Conservation (phyloP, 1,140 invertebrate genomes). For the Macrotrachela quadricornifera region DNA sequence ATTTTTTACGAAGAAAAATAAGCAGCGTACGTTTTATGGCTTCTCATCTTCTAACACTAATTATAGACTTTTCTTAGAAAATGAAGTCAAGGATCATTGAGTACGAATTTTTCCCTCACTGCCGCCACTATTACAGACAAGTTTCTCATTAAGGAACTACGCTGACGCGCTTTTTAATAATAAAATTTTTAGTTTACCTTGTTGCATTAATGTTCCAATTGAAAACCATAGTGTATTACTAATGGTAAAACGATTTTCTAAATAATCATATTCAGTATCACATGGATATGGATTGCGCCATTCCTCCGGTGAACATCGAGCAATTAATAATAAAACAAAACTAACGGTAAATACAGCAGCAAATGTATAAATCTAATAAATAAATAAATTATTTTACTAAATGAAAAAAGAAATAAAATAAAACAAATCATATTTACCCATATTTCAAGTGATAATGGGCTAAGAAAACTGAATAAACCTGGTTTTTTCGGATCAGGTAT, state of each 20-base stretch:
- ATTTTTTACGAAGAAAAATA: too few relatives aligned
- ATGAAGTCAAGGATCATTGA: too few relatives aligned
- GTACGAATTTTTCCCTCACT: too few relatives aligned
- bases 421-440: constrained; percentile 14
- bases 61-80: too few relatives aligned
- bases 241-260: constrained; percentile 41
- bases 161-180: constrained; percentile 46
- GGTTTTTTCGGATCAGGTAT: constrained; percentile 9
- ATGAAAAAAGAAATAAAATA: neutral
- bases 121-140: too few relatives aligned
- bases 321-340: constrained; percentile 55
- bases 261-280: constrained; percentile 33
- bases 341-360: constrained; percentile 34
- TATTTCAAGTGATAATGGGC: constrained; percentile 8
- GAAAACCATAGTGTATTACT: constrained; percentile 31
- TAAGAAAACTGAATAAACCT: constrained; percentile 7
- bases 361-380: constrained; percentile 18
- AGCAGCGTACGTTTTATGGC: too few relatives aligned
- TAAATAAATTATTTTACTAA: neutral
- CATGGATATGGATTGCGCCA: constrained; percentile 40
- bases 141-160: constrained; percentile 62
- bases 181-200: constrained; percentile 37
- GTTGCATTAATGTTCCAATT: constrained; percentile 29
- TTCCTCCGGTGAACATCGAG: constrained; percentile 40
- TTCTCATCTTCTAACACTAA: too few relatives aligned